Evolutionary conservation across 1,140 invertebrate species (phyloP).

Genomic region (Lepidurus packardi): DNA sequence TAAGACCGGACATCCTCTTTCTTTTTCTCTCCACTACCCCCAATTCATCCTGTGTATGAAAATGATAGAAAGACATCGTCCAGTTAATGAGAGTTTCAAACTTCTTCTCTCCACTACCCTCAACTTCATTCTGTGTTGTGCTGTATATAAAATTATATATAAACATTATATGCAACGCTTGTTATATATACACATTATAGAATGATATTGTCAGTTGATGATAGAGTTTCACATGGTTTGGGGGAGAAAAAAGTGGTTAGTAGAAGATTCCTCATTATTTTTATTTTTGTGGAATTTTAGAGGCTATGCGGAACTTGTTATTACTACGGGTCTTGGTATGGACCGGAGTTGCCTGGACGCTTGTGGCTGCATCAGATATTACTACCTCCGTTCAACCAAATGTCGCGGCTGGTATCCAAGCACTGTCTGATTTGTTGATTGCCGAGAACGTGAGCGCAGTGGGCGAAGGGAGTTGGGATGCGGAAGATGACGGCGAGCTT

Average conservation of each 20-base stretch:
- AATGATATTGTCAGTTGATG: no score
- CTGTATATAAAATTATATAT: no score
- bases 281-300: background rate
- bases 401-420: background rate
- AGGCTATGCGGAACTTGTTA: background rate
- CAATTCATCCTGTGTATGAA: background rate
- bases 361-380: background rate
- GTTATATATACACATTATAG: no score
- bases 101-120: no score
- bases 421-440: background rate
- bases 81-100: no score
- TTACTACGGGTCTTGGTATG: slow-evolving; percentile 1
- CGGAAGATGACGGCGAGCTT: background rate
- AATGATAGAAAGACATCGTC: no score
- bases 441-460: background rate
- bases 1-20: background rate
- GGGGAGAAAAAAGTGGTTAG: no score
- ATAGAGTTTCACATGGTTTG: no score
- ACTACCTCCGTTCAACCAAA: background rate
- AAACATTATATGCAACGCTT: no score
- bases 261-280: background rate
- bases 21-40: background rate
- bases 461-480: background rate
- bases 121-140: no score
- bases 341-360: slow-evolving; percentile 10